phyloP scores from a whole-genome alignment of 2,113 vertebrate species.

The Xiphorhynchus elegans region DNA sequence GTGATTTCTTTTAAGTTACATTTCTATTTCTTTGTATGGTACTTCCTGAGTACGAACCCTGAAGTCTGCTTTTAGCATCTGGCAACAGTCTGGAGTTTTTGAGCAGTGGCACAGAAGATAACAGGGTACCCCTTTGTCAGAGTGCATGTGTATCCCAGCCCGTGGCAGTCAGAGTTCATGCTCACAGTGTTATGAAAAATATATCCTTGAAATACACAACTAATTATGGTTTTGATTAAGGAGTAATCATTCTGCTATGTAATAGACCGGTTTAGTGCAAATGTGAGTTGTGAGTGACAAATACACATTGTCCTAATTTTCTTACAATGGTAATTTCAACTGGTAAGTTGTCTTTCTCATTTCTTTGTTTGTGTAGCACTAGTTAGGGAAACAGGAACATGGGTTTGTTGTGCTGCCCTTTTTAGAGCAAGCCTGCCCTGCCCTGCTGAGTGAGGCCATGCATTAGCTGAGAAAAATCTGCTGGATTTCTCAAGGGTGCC shows the following conservation, averaged over 20 bases:
- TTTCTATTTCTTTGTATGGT: constrained; percentile 10
- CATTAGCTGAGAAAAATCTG: constrained; percentile 1
- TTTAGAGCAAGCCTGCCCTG: not conserved
- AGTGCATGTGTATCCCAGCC: constrained; percentile 30
- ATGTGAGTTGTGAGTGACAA: constrained; percentile 15
- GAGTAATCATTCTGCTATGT: not conserved
- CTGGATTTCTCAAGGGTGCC: not conserved
- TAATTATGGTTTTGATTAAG: constrained; percentile 45
- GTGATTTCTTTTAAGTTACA: not conserved
- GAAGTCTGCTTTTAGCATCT: constrained; percentile 48
- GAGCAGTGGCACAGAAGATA: constrained; percentile 36
- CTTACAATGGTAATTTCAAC: not conserved
- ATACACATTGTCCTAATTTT: not conserved
- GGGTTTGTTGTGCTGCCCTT: not conserved
- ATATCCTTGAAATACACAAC: constrained; percentile 48
- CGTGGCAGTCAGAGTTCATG: constrained; percentile 29
- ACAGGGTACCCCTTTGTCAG: constrained; percentile 47
- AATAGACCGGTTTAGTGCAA: not conserved
- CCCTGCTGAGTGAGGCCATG: not conserved
- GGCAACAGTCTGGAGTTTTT: constrained; percentile 51
- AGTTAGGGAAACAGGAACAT: not conserved
- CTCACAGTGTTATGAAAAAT: constrained; percentile 14
- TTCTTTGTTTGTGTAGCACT: not conserved
- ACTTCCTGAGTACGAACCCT: constrained; percentile 18
- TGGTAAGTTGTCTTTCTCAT: not conserved